Base-by-base conservation (phyloP, 1,140 invertebrate genomes). In the Neodiprion lecontei region DNA sequence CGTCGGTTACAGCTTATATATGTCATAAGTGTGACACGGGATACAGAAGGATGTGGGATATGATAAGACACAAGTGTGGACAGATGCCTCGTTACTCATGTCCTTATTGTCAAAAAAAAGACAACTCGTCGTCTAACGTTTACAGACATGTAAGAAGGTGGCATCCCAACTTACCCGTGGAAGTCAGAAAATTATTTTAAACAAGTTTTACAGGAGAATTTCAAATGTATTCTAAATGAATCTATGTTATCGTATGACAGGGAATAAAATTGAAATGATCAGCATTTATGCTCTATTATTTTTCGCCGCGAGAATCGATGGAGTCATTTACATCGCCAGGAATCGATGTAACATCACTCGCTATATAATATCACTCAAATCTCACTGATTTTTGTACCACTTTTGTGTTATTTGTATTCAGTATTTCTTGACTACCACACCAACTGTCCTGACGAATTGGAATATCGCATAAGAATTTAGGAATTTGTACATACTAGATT, bases 61-160 rank as follows among this genome's bases (percentile, higher is more conserved):
- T 88, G 70, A 77, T 82, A 7, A 81, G 83, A 53, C 87, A 85
- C 77, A 84, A 84, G 69, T 88, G 86, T 72, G 85, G 83, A 28
- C 81, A 85, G 69, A 80, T 76, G 2, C 82, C 79, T 17, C 78
- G 81, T 75, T 89, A 86, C 77, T 79, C 77, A 21, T 91, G 90
- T 80, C 82, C 84, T 1, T 83, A 85, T 72, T 89, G 88, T 73
- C 75, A 78, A 17, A 87, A 87, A 73, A 84, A 83, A 66, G 80
- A 84, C 47, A 87, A 88, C 76, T 84, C 80, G 8, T 82, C 80
- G 12, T 86, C 80, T 69, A 85, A 82, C 69, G 78, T 86, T 72
- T 88, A 82, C 77, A 83, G 83, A 78, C 87, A 74, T 80, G 89
- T 83, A 73, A 84, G 88, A 82, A 78, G 87, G 74, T 83, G 88